Evolutionary conservation across 1,140 invertebrate species (phyloP), one percentile per base, ranked within the genome.

Genomic region (Drosophila ficusphila): DNA sequence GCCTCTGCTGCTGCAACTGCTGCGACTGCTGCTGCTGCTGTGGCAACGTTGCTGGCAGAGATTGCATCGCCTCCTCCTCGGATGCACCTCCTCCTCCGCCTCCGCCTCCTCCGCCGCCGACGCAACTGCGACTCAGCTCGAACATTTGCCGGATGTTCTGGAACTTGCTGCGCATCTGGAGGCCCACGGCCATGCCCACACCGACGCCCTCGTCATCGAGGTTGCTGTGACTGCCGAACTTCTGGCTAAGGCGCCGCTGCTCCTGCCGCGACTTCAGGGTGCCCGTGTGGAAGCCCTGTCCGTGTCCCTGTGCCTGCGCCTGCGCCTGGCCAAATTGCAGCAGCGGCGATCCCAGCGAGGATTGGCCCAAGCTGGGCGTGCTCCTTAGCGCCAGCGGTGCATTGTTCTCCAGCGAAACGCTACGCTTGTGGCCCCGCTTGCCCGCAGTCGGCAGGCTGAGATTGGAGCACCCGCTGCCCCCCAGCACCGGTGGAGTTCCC

Each of bases 111-210:
- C 36, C 41, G 6, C 44, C 44, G n/a, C 34, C 58, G 52, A 71
- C 71, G 44, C 75, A 71, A 18, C 62, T 90, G 65, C 79, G 76
- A 25, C 82, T 86, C 42, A 90, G 49, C 72, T 91, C 90, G 44
- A 91, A 91, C 90, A 91, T 91, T 73, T 90, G 90, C n/a, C 90
- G 77, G 25, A 91, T 90, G 39, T 91, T 91, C 27, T 91, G 90
- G 64, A 91, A 91, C 65, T 91, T 91, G 51, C 68, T 76, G 38
- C 89, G 90, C 56, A 86, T 64, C 21, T 82, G 73, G 27, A 61
- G 14, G 25, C 36, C 67, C 21, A 57, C 23, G 4, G 52, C 68
- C 12, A 54, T 2, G 31, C 70, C 36, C 11, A 58, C 9, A 4
- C 49, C 56, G 46, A 54, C 31, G 2, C 49, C 53, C 34, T 89